Evolutionary conservation across 1,140 invertebrate genomes (phyloP), one percentile per base, ranked within the genome.

Genomic region (Lordiphosa collinella): DNA sequence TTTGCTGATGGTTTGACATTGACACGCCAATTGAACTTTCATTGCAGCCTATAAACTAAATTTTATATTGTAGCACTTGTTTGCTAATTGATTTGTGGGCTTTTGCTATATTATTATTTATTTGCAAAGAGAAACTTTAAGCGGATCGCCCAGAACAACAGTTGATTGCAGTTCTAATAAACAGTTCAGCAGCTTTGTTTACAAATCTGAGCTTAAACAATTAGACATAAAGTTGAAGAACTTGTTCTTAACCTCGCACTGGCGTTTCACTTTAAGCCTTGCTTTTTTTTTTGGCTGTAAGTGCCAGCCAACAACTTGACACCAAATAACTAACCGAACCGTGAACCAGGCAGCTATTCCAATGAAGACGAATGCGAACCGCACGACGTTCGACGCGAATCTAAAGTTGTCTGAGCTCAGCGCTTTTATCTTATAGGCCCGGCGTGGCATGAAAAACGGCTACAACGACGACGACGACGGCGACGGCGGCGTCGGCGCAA

Each of bases 401-500:
- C 78, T 82, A 60, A 82, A 72, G 78, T 72, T 63, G 57, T 37
- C 58, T 57, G 58, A 67, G 67, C 71, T 29, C 34, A 52, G 40
- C 54, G 66, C 66, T 76, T 75, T 52, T 67, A 67, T 82, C 75
- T 82, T 80, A 80, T 82, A 80, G 60, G 38, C 56, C 53, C 29
- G 34, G 13, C 13, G 10, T 10, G 40, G 18, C 40, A 18, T 18
- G 18, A 18, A 18, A 18, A 18, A 18, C 18, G 14, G 14, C 14
- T 1, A 3, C 14, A 3, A 22, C 37, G 8, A 14, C 2, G 12
- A 13, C 60, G 14, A 37, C 14, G 34, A 62, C 51, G 40, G 54
- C 59, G 65, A 65, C 71, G 70, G 62, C 70, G 71, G 73, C 73
- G 76, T 76, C 78, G 75, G 76, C 76, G 76, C 76, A 82, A 35